Conservation (phyloP, 1,140 invertebrate genomes). For the Hestina assimilis region DNA sequence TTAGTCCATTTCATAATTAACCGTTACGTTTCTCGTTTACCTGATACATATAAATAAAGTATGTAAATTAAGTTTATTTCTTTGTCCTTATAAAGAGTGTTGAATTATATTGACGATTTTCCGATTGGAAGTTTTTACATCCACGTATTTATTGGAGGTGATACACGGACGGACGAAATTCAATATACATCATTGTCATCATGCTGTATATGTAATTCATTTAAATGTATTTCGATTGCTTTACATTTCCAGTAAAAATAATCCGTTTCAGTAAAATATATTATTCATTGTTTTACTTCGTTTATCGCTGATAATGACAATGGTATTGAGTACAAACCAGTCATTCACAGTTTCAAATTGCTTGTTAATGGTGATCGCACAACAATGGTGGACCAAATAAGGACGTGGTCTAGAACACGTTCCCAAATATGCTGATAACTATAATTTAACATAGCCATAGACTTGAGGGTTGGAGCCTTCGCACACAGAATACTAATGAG, state of each 20-base stretch:
- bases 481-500: slow-evolving; percentile 67
- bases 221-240: background rate
- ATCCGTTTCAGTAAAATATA: background rate
- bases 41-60: background rate
- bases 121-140: background rate
- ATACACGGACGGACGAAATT: background rate
- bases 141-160: background rate
- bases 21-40: slow-evolving; percentile 1
- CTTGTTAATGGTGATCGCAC: slow-evolving; percentile 32
- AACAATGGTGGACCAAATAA: slow-evolving; percentile 40
- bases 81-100: background rate
- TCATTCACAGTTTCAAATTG: slow-evolving; percentile 26
- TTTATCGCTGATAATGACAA: slow-evolving; percentile 6
- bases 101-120: background rate
- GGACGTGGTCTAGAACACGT: slow-evolving; percentile 46
- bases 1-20: slow-evolving; percentile 27
- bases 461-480: slow-evolving; percentile 43
- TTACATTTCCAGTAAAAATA: background rate
- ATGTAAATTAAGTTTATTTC: no score
- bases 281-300: slow-evolving; percentile 8
- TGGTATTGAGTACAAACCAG: slow-evolving; percentile 7
- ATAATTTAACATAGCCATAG: slow-evolving; percentile 52
- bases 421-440: slow-evolving; percentile 50
- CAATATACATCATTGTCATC: background rate
- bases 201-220: background rate